phyloP scores from a whole-genome alignment of 1,140 invertebrate genomes.

The honey bee (Apis mellifera) region DNA sequence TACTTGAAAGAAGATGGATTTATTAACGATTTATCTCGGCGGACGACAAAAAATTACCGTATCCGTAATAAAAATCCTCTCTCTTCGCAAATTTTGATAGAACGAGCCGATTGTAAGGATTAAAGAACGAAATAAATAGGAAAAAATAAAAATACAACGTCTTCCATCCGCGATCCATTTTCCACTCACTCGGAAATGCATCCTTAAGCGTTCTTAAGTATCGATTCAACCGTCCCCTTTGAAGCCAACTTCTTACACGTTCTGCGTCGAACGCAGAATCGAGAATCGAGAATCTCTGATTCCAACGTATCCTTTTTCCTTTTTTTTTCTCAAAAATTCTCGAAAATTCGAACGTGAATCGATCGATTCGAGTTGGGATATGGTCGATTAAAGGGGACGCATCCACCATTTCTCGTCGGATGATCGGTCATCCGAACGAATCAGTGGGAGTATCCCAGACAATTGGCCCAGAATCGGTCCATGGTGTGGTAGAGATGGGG shows the following conservation, averaged over 20 bases:
- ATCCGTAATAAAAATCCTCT: not conserved
- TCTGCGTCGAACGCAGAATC: no score
- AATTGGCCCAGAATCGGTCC: slow-evolving; percentile 84
- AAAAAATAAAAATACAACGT: no score
- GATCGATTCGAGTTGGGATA: no score
- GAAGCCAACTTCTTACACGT: no score
- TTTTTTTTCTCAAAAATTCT: no score
- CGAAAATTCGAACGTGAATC: no score
- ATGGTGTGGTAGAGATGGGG: slow-evolving; percentile 85
- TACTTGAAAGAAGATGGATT: not conserved
- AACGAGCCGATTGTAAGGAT: no score
- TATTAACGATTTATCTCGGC: not conserved
- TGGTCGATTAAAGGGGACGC: no score
- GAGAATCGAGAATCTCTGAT: not conserved
- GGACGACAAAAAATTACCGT: not conserved
- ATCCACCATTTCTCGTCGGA: no score
- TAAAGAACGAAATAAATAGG: no score
- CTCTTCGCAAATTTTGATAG: not conserved
- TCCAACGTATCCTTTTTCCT: not conserved
- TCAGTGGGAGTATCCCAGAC: slow-evolving; percentile 77
- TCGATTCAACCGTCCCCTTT: slow-evolving; percentile 11
- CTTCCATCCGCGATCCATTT: not conserved
- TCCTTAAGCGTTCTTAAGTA: slow-evolving; percentile 22
- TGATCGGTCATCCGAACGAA: no score
- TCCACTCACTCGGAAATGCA: slow-evolving; percentile 1